Conservation (phyloP, 2,888 invertebrate genomes). For the Nezara viridula region DNA sequence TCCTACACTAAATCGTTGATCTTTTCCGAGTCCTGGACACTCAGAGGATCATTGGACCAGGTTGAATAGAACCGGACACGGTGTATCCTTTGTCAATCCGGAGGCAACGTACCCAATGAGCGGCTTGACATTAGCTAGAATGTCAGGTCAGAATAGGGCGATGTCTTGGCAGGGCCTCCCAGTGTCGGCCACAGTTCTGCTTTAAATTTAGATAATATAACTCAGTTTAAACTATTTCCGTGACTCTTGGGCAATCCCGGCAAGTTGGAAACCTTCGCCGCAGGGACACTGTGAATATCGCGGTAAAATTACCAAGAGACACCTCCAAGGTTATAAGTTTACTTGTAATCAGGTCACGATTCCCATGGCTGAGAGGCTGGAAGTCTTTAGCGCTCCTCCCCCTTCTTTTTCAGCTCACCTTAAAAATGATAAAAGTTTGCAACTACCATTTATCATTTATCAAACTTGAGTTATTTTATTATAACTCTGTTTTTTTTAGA, state of each 20-base stretch:
- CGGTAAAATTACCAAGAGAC: neutral
- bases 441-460: too few relatives aligned
- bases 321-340: neutral
- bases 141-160: constrained; percentile 20
- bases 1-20: too few relatives aligned
- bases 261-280: neutral
- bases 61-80: neutral
- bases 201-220: constrained; percentile 48
- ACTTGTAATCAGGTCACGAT: neutral
- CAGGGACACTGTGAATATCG: neutral
- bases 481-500: too few relatives aligned
- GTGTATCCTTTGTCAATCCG: neutral
- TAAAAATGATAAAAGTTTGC: too few relatives aligned
- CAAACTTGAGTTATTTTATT: too few relatives aligned
- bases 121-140: constrained; percentile 17
- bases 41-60: too few relatives aligned
- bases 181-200: neutral
- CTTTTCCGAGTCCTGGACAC: too few relatives aligned
- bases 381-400: too few relatives aligned
- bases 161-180: constrained; percentile 2
- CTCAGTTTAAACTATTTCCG: constrained; percentile 41
- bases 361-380: too few relatives aligned
- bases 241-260: constrained; percentile 2
- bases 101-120: neutral
- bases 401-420: too few relatives aligned